Conservation (phyloP, 2,113 vertebrate species). For the Semicossyphus pulcher region DNA sequence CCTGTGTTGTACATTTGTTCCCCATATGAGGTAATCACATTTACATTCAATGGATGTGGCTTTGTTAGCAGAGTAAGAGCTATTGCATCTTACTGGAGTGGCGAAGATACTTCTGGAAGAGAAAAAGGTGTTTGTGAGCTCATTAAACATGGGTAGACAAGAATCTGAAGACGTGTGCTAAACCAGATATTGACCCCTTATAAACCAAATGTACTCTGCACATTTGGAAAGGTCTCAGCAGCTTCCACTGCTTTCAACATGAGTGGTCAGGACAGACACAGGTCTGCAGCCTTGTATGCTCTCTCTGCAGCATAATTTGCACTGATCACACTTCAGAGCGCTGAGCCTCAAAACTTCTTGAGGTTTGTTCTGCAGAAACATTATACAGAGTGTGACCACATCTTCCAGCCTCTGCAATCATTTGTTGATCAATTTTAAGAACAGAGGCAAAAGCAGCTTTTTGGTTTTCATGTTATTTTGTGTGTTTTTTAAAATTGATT, state of each 20-base stretch:
- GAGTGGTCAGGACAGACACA: constrained; percentile 4
- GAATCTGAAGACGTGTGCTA: no score
- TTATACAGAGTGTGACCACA: background rate
- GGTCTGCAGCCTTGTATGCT: background rate
- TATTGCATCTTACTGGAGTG: background rate
- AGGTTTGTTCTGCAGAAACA: background rate
- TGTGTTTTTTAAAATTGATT: no score
- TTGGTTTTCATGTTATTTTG: background rate
- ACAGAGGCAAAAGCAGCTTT: background rate
- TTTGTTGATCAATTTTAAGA: no score
- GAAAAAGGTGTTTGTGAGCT: background rate
- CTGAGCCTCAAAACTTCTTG: background rate
- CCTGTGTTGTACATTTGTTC: background rate
- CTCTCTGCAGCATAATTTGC: constrained; percentile 24
- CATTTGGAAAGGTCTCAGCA: background rate
- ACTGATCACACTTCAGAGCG: constrained; percentile 5
- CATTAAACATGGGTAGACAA: no score
- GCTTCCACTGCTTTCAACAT: background rate
- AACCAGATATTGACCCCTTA: no score
- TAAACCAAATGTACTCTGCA: no score
- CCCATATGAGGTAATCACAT: background rate
- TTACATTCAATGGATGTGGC: background rate
- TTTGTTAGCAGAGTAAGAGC: background rate
- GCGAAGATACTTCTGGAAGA: no score
- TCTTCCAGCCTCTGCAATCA: background rate